Conservation (phyloP, 2,888 invertebrate species). For the Mimas tiliae region DNA sequence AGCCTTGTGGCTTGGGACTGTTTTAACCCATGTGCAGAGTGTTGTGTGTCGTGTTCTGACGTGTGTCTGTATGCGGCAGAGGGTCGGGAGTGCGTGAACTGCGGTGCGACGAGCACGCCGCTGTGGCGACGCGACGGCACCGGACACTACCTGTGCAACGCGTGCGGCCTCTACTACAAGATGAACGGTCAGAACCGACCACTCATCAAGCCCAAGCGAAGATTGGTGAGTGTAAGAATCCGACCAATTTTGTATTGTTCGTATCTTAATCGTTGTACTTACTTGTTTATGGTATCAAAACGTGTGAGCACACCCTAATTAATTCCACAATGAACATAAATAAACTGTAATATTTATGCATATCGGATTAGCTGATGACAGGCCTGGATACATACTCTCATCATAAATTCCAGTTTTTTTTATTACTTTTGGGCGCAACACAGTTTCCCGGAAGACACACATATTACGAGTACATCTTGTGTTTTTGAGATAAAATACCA, state of each 20-base stretch:
- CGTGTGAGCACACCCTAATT: not conserved
- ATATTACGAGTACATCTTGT: conserved; percentile 36
- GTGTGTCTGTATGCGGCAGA: conserved; percentile 84
- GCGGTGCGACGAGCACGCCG: conserved; percentile 99
- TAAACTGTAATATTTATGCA: conserved; percentile 23
- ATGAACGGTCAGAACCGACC: conserved; percentile 99
- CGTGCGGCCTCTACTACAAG: conserved; percentile 99
- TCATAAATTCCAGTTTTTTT: conserved; percentile 36
- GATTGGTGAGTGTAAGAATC: conserved; percentile 96
- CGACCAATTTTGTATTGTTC: conserved; percentile 72
- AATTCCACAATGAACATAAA: conserved; percentile 4
- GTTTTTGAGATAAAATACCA: conserved; percentile 56
- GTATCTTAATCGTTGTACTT: conserved; percentile 7
- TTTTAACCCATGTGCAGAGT: not conserved
- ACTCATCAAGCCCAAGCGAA: conserved; percentile 99
- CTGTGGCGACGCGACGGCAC: conserved; percentile 99
- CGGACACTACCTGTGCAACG: conserved; percentile 99
- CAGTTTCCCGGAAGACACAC: conserved; percentile 35
- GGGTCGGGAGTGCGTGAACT: conserved; percentile 99
- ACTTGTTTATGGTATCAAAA: not conserved
- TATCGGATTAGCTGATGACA: conserved; percentile 14
- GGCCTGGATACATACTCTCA: conserved; percentile 14
- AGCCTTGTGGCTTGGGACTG: not conserved
- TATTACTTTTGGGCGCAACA: conserved; percentile 47
- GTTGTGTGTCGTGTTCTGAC: conserved; percentile 11